Conservation (phyloP, 2,113 vertebrate genomes). For the Psettodes erumei region DNA sequence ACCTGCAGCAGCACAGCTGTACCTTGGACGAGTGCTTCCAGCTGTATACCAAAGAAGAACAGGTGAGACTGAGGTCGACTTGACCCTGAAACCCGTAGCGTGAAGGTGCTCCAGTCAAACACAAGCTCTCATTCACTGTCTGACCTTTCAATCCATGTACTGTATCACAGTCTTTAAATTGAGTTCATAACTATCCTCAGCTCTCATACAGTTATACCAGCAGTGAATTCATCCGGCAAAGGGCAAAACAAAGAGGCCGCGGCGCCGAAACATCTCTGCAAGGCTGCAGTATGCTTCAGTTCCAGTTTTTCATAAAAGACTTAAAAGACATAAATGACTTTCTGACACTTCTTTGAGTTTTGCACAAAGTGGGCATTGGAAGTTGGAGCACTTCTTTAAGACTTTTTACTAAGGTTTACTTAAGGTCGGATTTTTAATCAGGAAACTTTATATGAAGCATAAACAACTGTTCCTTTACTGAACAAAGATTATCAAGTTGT, state of each 20-base stretch:
- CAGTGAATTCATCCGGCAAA: not conserved
- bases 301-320: too few species aligned
- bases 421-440: too few species aligned
- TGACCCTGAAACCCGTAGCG: too few species aligned
- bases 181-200: not conserved
- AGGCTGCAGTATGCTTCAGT: not conserved
- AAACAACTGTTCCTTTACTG: too few species aligned
- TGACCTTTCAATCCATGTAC: not conserved
- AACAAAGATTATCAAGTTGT: too few species aligned
- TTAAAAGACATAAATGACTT: too few species aligned
- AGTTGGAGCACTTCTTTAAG: not conserved
- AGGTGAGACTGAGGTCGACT: conserved; percentile 80
- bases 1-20: conserved; percentile 92
- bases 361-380: not conserved
- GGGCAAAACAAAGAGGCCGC: too few species aligned
- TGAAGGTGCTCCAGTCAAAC: too few species aligned
- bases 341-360: too few species aligned
- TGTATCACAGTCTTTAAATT: not conserved
- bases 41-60: conserved; percentile 98
- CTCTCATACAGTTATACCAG: not conserved
- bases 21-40: conserved; percentile 95
- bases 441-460: too few species aligned
- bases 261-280: not conserved
- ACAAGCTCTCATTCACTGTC: too few species aligned
- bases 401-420: too few species aligned